Evolutionary conservation across 2,113 vertebrate genomes (phyloP).

Genomic region (Scalopus aquaticus): DNA sequence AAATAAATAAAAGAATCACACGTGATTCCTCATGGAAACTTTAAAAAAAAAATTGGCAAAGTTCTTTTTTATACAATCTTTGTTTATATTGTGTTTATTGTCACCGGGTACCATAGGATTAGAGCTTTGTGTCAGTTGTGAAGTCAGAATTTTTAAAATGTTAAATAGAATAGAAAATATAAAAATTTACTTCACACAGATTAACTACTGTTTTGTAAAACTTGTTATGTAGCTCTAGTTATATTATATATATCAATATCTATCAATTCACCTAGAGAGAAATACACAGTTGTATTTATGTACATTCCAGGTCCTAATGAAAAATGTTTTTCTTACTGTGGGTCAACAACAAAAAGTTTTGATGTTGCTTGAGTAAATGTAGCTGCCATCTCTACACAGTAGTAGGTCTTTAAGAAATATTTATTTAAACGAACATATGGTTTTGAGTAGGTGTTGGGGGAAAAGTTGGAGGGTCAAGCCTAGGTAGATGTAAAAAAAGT

Average conservation of each 20-base stretch:
- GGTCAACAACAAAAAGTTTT: not conserved
- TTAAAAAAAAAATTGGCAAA: too few relatives aligned
- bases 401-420: not conserved
- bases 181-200: not conserved
- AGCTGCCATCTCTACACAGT: not conserved
- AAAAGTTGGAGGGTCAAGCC: not conserved
- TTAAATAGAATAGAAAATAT: not conserved
- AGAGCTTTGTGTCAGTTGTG: not conserved
- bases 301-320: not conserved
- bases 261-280: not conserved
- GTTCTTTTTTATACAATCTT: not conserved
- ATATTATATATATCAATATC: not conserved
- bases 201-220: not conserved
- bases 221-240: not conserved
- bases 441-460: not conserved
- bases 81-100: not conserved
- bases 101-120: not conserved
- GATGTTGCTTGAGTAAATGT: not conserved
- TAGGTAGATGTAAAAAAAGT: not conserved
- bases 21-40: too few relatives aligned
- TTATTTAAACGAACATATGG: not conserved
- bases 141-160: not conserved
- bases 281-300: not conserved
- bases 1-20: too few relatives aligned
- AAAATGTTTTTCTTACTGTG: constrained; percentile 31